Percentiles rank a stretch among this genome's conserved stretches.
These are phyloP conservation scores for Gyps fulvus DNA, from an alignment of 2,113 vertebrate species.

Conservation along the genomic window DNA sequence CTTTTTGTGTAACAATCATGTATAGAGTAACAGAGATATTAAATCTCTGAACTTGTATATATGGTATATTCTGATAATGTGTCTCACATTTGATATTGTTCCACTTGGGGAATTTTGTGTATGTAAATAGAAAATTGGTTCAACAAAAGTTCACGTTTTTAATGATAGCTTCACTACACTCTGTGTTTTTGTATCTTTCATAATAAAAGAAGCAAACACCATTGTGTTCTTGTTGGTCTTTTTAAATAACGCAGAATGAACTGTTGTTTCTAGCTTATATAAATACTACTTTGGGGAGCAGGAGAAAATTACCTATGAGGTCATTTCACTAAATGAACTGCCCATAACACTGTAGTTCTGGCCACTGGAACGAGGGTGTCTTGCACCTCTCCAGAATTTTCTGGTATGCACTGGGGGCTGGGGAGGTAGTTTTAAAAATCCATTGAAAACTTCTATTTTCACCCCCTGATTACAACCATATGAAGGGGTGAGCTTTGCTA, in stretches of 20 bases:
- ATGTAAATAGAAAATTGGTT: slow-evolving; percentile 70
- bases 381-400: background rate
- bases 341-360: background rate
- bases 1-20: background rate
- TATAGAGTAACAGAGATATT: slow-evolving; percentile 24
- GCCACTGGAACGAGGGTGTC: background rate
- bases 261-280: background rate
- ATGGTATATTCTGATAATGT: slow-evolving; percentile 60
- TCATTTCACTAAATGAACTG: background rate
- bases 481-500: background rate
- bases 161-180: slow-evolving; percentile 40
- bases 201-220: slow-evolving; percentile 63
- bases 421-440: background rate
- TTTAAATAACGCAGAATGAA: background rate
- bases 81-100: slow-evolving; percentile 75
- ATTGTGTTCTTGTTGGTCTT: background rate
- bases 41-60: slow-evolving; percentile 58
- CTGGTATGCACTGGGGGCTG: background rate
- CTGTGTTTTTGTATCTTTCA: slow-evolving; percentile 66
- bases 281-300: background rate
- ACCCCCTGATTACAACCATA: background rate
- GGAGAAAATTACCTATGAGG: background rate
- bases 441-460: background rate
- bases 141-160: slow-evolving; percentile 22
- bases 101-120: slow-evolving; percentile 75